Conservation (phyloP, 2,113 vertebrate genomes). For the Catharus bicknelli region DNA sequence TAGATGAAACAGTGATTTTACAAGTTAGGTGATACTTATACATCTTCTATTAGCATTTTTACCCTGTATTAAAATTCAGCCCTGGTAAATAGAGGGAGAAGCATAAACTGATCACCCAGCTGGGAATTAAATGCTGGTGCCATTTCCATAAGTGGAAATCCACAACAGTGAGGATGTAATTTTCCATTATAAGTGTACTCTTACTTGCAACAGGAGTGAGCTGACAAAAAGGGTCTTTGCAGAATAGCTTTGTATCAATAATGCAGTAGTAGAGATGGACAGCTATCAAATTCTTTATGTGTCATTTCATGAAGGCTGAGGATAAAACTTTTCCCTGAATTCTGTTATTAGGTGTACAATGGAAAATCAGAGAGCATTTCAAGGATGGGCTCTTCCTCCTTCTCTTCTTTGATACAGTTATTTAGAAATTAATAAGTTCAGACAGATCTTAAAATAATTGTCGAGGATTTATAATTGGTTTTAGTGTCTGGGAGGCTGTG, state of each 20-base stretch:
- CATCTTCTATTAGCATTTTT: not conserved
- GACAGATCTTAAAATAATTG: not conserved
- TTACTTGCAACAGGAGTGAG: not conserved
- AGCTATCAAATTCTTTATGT: accelerated
- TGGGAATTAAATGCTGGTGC: not conserved
- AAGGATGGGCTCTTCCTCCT: not conserved
- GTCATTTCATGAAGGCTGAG: not conserved
- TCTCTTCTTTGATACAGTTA: not conserved
- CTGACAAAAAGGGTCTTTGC: not conserved
- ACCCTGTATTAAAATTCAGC: not conserved
- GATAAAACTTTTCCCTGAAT: not conserved
- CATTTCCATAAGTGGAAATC: not conserved
- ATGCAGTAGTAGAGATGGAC: not conserved
- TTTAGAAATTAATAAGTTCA: not conserved
- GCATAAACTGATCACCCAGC: not conserved
- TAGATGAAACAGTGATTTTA: not conserved
- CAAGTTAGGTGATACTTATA: not conserved
- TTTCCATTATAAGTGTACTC: not conserved
- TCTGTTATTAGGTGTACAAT: not conserved
- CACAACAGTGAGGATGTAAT: not conserved
- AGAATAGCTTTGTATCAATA: not conserved
- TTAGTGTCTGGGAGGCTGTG: not conserved
- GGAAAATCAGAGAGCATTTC: not conserved
- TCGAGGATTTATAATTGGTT: not conserved
- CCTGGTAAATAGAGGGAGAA: not conserved